phyloP scores from a whole-genome alignment of 2,888 invertebrate species.

The Erynnis tages region DNA sequence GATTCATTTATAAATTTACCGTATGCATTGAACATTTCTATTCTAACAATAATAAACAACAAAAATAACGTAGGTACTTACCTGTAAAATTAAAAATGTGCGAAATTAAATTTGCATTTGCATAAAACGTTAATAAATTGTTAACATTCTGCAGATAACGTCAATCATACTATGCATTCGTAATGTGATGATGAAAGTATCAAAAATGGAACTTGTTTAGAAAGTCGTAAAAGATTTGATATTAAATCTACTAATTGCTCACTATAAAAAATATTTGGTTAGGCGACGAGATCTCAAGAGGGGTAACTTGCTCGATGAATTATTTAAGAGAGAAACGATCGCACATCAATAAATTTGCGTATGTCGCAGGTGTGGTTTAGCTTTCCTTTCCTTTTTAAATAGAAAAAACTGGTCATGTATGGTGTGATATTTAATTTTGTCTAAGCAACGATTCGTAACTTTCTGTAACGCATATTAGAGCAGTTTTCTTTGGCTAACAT shows the following conservation, averaged over 20 bases:
- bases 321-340: slow-evolving; percentile 53
- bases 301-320: slow-evolving; percentile 45
- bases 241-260: slow-evolving; percentile 28
- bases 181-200: slow-evolving; percentile 27
- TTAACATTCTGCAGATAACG: neutral
- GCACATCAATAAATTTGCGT: slow-evolving; percentile 17
- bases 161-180: neutral
- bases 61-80: no score
- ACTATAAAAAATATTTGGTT: slow-evolving; percentile 29
- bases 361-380: slow-evolving; percentile 16
- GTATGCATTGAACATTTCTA: no score
- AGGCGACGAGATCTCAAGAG: slow-evolving; percentile 30
- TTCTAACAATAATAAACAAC: no score
- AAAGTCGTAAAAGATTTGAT: slow-evolving; percentile 30
- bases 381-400: slow-evolving; percentile 20
- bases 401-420: slow-evolving; percentile 6
- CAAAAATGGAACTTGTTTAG: slow-evolving; percentile 29
- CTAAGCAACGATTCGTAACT: no score
- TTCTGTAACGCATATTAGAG: no score
- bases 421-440: no score
- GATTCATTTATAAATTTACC: no score
- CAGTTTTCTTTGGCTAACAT: no score
- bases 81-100: no score
- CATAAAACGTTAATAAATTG: no score
- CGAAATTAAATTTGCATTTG: no score